Base-by-base conservation (phyloP, 2,888 invertebrate species). In the Meteorus cinctellus region DNA sequence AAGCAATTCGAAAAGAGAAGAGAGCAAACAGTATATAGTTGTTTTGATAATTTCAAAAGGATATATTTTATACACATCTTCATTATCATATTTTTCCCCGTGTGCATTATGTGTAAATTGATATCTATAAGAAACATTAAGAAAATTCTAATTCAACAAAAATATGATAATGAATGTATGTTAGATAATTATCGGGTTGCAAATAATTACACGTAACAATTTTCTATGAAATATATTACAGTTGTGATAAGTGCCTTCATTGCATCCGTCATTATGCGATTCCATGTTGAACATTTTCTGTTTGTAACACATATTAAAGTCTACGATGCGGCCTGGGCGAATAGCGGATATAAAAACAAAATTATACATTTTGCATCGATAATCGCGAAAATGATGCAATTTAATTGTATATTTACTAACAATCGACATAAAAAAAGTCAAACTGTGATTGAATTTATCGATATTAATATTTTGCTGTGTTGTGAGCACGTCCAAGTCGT, bases 231-330 rank as follows among this genome's bases (percentile, higher is more conserved):
- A 55, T 41, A 62, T 66, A 67, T 41, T 70, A 65, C 75, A 59
- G 51, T 75, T 70, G 31, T 74, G 60, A 60, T 65, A 74, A 76
- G 80, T 80, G 80, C 80, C 80, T 80, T 80, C 70, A 75, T 70
- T 67, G 74, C 74, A 75, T 78, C 73, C 60, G 72, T 65, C 65
- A 65, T 51, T 19, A 51, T 63, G 27, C 48, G 34, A 16, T 36
- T 51, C 34, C 29, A n/a, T 31, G 48, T 8, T 31, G 24, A 72
- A 63, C 8, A 41, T 65, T 19, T 63, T 2, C 19, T 45, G 27
- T 62, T 4, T 36, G n/a, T 65, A 31, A 66, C 34, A 36, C 14
- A 48, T 29, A 29, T 41, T 31, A 31, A 24, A 36, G n/a, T 31
- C 59, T 55, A 14, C 4, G 59, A 70, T 70, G 19, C 19, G 19